phyloP scores from a whole-genome alignment of 1,140 invertebrate genomes.

The Drosophila erecta region DNA sequence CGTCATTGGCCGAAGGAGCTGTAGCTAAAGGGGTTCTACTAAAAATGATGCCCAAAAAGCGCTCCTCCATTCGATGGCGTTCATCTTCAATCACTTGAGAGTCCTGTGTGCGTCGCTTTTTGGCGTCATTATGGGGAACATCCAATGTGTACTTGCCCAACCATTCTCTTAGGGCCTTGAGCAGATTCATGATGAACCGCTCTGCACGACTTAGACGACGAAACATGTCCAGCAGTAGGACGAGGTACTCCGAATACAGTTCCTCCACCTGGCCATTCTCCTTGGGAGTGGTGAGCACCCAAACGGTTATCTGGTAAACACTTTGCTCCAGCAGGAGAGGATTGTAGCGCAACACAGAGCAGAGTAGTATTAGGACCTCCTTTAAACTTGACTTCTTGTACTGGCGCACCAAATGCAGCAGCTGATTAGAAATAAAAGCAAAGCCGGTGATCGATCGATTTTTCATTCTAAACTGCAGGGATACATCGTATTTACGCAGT shows the following conservation, averaged over 20 bases:
- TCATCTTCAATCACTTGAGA: background rate
- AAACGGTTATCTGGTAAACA: conserved; percentile 69
- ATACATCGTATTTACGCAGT: conserved; percentile 62
- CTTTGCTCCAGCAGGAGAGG: conserved; percentile 72
- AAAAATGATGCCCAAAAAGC: conserved; percentile 23
- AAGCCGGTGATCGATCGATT: background rate
- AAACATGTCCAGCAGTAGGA: conserved; percentile 74
- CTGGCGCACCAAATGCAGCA: conserved; percentile 13
- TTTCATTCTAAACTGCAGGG: conserved; percentile 36
- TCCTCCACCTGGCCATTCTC: conserved; percentile 23
- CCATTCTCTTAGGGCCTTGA: conserved; percentile 62
- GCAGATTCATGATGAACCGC: conserved; percentile 69
- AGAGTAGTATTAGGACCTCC: conserved; percentile 56
- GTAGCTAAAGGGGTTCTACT: too few species aligned
- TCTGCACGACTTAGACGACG: conserved; percentile 69
- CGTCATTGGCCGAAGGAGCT: conserved; percentile 3
- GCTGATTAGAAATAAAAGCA: conserved; percentile 10
- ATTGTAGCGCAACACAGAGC: conserved; percentile 67
- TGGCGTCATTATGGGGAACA: background rate
- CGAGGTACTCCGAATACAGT: conserved; percentile 66
- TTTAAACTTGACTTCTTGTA: conserved; percentile 24
- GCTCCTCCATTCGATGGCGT: background rate
- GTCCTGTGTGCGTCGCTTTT: conserved; percentile 2
- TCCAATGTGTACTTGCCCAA: conserved; percentile 33
- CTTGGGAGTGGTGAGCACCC: conserved; percentile 61